A percentile compares a stretch with the other conserved stretches of the same genome.
Evolutionary conservation across 2,113 vertebrate species (phyloP).

Genomic region (Prunella himalayana): DNA sequence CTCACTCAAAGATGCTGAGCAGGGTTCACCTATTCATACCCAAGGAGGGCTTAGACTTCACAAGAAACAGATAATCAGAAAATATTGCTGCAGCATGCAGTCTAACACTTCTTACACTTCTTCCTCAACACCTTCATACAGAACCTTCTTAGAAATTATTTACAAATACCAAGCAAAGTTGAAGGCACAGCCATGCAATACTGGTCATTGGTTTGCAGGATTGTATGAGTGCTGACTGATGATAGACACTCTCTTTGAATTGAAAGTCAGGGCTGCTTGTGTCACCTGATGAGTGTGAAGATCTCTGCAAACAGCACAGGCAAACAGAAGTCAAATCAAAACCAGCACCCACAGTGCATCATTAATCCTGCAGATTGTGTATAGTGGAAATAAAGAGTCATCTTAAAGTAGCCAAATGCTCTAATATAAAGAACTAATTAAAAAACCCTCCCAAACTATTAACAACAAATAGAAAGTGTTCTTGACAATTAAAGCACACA

Average conservation of each 20-base stretch:
- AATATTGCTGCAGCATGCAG: neutral
- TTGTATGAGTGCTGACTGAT: neutral
- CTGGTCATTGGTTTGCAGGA: neutral
- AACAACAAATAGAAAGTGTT: neutral
- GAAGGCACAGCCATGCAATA: neutral
- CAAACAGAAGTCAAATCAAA: neutral
- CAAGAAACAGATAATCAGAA: neutral
- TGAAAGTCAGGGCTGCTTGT: neutral
- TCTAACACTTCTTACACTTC: neutral
- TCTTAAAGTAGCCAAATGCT: neutral
- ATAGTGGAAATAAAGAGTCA: neutral
- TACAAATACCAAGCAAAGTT: neutral
- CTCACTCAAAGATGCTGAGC: neutral
- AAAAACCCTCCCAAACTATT: neutral
- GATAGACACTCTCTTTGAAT: neutral
- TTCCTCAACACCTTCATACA: neutral
- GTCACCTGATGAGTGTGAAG: neutral
- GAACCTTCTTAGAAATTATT: neutral
- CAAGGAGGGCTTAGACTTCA: neutral
- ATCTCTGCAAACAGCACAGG: neutral
- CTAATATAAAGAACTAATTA: neutral
- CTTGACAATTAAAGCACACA: neutral
- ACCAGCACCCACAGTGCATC: neutral
- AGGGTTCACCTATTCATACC: accelerated
- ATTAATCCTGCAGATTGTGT: neutral